phyloP scores from a whole-genome alignment of 1,140 invertebrate species.

The Venturia canescens region DNA sequence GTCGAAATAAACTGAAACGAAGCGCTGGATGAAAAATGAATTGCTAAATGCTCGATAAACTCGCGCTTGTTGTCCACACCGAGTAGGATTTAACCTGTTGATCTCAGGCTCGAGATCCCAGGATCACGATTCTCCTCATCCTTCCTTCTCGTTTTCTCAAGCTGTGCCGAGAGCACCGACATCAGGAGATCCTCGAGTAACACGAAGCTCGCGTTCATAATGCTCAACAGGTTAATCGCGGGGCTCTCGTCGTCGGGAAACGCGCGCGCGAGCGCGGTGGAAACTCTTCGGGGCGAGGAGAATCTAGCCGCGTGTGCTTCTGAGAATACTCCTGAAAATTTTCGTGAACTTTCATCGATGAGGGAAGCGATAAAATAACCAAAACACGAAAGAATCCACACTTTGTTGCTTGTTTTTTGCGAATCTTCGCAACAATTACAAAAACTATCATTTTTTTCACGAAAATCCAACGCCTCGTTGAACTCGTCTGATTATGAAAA shows the following conservation, averaged over 20 bases:
- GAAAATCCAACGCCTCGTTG: too few species aligned
- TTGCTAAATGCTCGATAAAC: too few species aligned
- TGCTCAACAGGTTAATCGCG: conserved; percentile 59
- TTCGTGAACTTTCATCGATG: neutral
- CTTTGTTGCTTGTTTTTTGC: too few species aligned
- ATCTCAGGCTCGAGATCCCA: conserved; percentile 44
- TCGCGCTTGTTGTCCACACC: neutral
- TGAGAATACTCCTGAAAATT: conserved; percentile 25
- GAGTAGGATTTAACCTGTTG: conserved; percentile 55
- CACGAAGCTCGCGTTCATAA: conserved; percentile 48
- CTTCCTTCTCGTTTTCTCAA: neutral
- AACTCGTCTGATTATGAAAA: too few species aligned
- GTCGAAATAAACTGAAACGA: too few species aligned
- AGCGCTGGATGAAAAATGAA: too few species aligned
- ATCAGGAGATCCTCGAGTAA: neutral
- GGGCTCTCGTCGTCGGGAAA: conserved; percentile 35
- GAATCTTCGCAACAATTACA: too few species aligned
- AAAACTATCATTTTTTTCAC: too few species aligned
- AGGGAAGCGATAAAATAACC: neutral
- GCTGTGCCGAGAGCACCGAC: too few species aligned
- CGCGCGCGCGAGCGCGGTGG: conserved; percentile 43
- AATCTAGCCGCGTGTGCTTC: neutral
- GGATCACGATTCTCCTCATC: conserved; percentile 48
- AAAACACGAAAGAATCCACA: too few species aligned
- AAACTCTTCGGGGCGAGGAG: conserved; percentile 28